Conservation (phyloP, 64 coral and sea anemone species). For the Montipora cactus region DNA sequence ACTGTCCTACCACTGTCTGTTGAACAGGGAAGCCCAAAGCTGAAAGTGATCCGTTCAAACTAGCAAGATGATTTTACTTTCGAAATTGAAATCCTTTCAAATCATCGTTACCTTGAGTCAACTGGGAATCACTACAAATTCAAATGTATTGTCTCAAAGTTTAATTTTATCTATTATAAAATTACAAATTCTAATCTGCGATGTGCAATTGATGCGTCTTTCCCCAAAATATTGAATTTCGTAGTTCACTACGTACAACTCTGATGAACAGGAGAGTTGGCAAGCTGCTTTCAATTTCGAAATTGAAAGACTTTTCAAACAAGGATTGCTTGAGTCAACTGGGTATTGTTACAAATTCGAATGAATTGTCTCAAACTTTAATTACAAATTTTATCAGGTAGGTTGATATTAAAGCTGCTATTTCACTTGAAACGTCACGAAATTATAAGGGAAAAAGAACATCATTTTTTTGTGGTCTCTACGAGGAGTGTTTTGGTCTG, state of each 20-base stretch:
- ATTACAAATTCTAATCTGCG: too few species aligned
- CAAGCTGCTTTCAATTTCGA: background rate
- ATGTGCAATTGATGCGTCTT: too few species aligned
- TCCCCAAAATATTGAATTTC: too few species aligned
- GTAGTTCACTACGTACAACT: too few species aligned
- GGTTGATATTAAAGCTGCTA: background rate
- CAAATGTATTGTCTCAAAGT: background rate
- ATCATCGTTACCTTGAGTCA: too few species aligned
- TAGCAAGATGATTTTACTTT: too few species aligned
- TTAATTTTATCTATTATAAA: background rate
- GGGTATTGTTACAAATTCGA: background rate
- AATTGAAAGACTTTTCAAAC: background rate
- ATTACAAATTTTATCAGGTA: background rate
- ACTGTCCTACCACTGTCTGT: too few species aligned
- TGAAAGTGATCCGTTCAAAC: too few species aligned
- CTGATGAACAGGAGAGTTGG: background rate
- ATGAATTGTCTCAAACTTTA: background rate
- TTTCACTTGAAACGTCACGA: background rate
- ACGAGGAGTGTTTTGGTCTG: background rate
- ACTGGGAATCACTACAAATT: too few species aligned
- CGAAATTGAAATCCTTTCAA: too few species aligned
- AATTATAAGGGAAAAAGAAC: background rate
- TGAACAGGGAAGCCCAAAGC: background rate
- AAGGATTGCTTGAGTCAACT: background rate
- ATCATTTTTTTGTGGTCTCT: background rate